Percentiles rank a stretch among this genome's conserved stretches.
Conservation (phyloP, 1,140 invertebrate genomes). For the Zaprionus ornatus region DNA sequence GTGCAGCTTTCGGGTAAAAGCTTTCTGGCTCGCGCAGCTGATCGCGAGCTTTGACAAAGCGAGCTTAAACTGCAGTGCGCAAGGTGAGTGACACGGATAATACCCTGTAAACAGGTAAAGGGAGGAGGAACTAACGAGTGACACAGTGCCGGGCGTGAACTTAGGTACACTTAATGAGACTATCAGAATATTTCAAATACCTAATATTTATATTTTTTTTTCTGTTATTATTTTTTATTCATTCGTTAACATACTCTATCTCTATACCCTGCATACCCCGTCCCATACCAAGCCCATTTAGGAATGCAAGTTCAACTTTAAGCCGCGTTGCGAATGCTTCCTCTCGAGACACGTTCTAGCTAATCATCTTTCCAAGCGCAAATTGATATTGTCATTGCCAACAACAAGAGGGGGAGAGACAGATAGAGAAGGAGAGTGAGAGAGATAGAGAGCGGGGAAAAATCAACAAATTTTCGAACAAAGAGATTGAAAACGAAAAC, state of each 20-base stretch:
- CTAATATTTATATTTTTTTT: not conserved
- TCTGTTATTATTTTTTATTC: not conserved
- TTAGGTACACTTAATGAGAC: not conserved
- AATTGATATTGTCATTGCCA: constrained; percentile 32
- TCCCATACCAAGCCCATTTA: not conserved
- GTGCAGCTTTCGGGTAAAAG: constrained; percentile 11
- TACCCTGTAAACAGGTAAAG: not conserved
- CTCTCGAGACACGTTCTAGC: not conserved
- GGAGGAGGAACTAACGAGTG: not conserved
- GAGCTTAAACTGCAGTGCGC: constrained; percentile 33
- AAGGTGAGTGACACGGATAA: not conserved
- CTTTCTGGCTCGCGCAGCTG: constrained; percentile 17
- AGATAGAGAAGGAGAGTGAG: not conserved
- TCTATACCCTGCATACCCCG: not conserved
- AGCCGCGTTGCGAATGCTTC: not conserved
- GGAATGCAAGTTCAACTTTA: not conserved
- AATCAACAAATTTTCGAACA: constrained; percentile 2
- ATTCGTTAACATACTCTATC: not conserved
- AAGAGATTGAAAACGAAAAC: constrained; percentile 9
- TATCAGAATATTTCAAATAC: not conserved
- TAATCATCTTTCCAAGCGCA: constrained; percentile 10
- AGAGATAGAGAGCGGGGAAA: not conserved
- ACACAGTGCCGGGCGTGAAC: not conserved
- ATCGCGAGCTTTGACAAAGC: constrained; percentile 37
- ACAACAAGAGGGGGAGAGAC: not conserved